Evolutionary conservation across 2,113 vertebrate species (phyloP), one percentile per base, ranked within the genome.

Genomic region (Melierax canorus): DNA sequence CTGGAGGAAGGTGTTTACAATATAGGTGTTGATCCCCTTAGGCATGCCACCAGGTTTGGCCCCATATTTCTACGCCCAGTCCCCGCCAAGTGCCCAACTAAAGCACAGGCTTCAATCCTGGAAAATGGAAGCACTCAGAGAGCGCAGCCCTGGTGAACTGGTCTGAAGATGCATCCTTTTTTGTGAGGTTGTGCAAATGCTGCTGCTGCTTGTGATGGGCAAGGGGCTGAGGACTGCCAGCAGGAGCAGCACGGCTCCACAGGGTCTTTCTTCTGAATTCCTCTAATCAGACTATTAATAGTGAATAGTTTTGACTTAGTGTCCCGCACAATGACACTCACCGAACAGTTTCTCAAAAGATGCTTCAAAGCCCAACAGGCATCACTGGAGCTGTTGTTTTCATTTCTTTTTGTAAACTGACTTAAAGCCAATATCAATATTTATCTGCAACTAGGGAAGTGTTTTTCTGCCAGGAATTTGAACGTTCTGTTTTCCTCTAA

Each of bases 381-480:
- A 84, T 92, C 80, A 93, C 78, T 73, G 94, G 74, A 93, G 84
- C 76, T 94, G 86, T 68, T 95, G 60, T 96, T 95, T 96, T 83
- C 19, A 96, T 94, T 92, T 91, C 66, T 79, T 91, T 94, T 80
- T 94, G 88, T 97, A 97, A 97, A 94, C 94, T 94, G 92, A 94
- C 76, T 96, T 85, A 80, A 96, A 92, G 96, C 95, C 97, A 98
- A 73, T 93, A 96, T 97, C 87, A 98, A 98, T 97, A 97, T 97
- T 98, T 97, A 93, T 97, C 84, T 97, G 93, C 77, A 97, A 86
- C 26, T 22, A 91, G 92, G 95, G 92, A 97, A 97, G 89, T 71
- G 55, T n/a, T 94, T 75, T 87, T 63, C 89, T 96, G 94, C 96
- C 97, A 98, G 82, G 95, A 96, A 97, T 93, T 55, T 86, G 39